phyloP scores from a whole-genome alignment of 2,113 vertebrate species.

The Rutilus rutilus region DNA sequence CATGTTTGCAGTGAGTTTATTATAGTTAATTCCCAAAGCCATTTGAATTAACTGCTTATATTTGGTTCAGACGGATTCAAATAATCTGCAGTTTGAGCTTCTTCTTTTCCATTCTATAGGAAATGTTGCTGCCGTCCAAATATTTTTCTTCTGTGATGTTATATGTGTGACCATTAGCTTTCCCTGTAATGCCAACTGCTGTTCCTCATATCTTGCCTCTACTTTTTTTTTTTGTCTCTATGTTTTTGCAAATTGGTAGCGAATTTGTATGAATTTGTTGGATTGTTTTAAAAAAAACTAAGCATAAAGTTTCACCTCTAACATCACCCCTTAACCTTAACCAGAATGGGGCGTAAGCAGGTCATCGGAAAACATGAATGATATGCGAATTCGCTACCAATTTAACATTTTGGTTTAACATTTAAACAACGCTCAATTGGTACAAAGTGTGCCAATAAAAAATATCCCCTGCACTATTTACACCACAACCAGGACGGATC shows the following conservation, averaged over 20 bases:
- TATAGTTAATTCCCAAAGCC: background rate
- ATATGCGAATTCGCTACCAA: too few species aligned
- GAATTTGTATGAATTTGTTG: background rate
- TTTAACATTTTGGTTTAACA: too few species aligned
- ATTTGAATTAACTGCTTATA: background rate
- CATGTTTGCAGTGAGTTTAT: background rate
- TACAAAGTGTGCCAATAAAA: too few species aligned
- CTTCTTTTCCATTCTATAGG: background rate
- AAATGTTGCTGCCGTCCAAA: background rate
- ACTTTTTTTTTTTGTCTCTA: background rate
- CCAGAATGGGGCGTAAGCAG: too few species aligned
- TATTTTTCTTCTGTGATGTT: background rate
- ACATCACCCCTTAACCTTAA: too few species aligned
- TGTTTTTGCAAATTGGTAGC: background rate
- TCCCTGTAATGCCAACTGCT: background rate
- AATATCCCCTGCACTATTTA: too few species aligned
- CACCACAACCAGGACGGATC: too few species aligned
- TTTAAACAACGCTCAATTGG: too few species aligned
- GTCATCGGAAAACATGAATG: too few species aligned
- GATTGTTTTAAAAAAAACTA: too few species aligned
- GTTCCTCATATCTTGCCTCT: background rate
- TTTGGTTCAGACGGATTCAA: background rate
- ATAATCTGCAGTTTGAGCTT: background rate
- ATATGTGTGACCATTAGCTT: background rate
- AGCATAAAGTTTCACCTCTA: too few species aligned